These are phyloP conservation scores for Cnemophilus loriae DNA, from an alignment of 2,113 vertebrate genomes.

Conservation along the genomic window DNA sequence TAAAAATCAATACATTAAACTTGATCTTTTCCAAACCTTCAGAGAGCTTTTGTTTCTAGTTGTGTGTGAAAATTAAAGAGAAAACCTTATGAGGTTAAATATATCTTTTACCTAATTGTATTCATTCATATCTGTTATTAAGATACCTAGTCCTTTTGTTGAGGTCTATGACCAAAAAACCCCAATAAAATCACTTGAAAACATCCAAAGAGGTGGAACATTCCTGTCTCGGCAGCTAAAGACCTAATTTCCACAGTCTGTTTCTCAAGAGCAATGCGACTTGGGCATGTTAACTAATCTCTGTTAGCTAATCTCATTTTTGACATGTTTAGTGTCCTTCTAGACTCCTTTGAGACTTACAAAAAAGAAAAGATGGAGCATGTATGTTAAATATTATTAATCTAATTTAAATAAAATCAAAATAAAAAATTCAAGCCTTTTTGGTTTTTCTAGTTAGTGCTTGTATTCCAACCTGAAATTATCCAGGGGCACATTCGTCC, in stretches of 20 bases:
- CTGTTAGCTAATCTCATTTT: not conserved
- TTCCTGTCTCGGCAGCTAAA: not conserved
- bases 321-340: not conserved
- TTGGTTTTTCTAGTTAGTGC: not conserved
- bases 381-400: not conserved
- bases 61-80: not conserved
- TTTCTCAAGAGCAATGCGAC: not conserved
- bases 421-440: not conserved
- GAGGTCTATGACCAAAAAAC: not conserved
- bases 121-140: not conserved
- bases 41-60: not conserved
- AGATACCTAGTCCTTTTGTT: not conserved
- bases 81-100: not conserved
- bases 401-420: not conserved
- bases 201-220: not conserved
- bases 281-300: not conserved
- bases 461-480: not conserved
- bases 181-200: not conserved
- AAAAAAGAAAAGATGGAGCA: not conserved
- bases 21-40: not conserved
- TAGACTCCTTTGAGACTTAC: not conserved
- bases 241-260: not conserved
- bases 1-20: not conserved
- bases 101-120: not conserved
- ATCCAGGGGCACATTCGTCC: not conserved